These are phyloP conservation scores for Lucinisca nassula DNA, from an alignment of 2,888 invertebrate species.

Conservation along the genomic window DNA sequence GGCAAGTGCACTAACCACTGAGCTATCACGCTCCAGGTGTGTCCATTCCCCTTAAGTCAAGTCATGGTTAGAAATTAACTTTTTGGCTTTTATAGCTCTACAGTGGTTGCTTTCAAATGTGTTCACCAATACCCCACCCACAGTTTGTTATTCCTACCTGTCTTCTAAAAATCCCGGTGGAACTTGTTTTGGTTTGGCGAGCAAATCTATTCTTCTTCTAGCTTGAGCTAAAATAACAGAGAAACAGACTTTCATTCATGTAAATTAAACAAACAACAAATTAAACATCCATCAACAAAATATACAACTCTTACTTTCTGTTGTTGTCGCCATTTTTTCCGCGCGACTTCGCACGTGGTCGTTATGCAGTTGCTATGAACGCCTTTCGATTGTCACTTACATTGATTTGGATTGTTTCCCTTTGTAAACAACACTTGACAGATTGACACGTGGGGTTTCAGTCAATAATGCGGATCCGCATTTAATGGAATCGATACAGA, in stretches of 20 bases:
- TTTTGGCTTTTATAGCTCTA: too few relatives aligned
- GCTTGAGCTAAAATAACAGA: conserved; percentile 53
- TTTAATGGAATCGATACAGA: not conserved
- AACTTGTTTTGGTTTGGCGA: conserved; percentile 76
- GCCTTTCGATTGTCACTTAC: conserved; percentile 64
- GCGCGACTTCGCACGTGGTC: conserved; percentile 68
- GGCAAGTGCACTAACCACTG: too few relatives aligned
- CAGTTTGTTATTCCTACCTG: conserved; percentile 71
- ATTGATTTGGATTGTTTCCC: conserved; percentile 31
- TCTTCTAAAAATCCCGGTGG: conserved; percentile 76
- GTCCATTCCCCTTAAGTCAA: too few relatives aligned
- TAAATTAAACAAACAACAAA: not conserved
- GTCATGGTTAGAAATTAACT: too few relatives aligned
- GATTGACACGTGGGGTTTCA: not conserved
- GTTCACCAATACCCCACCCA: conserved; percentile 16
- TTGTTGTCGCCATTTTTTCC: conserved; percentile 71
- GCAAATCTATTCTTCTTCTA: conserved; percentile 66
- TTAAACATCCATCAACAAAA: not conserved
- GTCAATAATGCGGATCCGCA: not conserved
- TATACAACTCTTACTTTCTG: conserved; percentile 48
- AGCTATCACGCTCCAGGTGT: too few relatives aligned
- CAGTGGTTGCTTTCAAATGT: too few relatives aligned
- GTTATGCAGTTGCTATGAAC: conserved; percentile 75
- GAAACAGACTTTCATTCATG: not conserved
- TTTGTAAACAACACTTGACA: conserved; percentile 5